A percentile compares a stretch with the other conserved stretches of the same genome.
These are phyloP conservation scores for Icerya purchasi DNA, from an alignment of 2,888 invertebrate genomes.

Conservation along the genomic window DNA sequence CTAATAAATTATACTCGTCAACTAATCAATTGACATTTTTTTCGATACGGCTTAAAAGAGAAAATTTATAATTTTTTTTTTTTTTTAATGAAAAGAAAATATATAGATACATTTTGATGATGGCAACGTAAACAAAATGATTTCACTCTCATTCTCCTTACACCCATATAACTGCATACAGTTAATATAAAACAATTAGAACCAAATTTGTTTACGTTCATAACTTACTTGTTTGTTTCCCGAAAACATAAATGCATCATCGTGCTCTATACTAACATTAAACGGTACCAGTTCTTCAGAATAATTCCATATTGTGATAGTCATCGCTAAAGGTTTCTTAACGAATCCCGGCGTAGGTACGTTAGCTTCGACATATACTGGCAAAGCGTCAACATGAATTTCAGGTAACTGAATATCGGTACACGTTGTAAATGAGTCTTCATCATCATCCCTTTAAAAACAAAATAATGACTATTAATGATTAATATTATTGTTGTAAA, in stretches of 20 bases:
- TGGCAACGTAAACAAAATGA: too few relatives aligned
- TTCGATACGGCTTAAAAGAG: too few relatives aligned
- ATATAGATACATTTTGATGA: too few relatives aligned
- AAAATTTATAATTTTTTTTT: too few relatives aligned
- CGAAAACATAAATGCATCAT: conserved; percentile 71
- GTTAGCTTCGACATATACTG: conserved; percentile 20
- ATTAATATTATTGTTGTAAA: background rate
- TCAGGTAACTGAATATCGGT: conserved; percentile 40
- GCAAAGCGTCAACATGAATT: conserved; percentile 27
- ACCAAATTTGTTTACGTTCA: too few relatives aligned
- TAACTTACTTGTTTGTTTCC: conserved; percentile 74
- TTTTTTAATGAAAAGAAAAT: too few relatives aligned
- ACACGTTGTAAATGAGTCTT: background rate
- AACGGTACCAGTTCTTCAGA: conserved; percentile 48
- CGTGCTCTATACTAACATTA: conserved; percentile 52
- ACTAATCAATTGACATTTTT: too few relatives aligned
- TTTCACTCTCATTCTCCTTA: too few relatives aligned
- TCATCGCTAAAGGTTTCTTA: conserved; percentile 37
- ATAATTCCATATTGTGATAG: conserved; percentile 47
- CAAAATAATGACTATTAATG: background rate
- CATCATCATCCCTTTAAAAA: conserved; percentile 6
- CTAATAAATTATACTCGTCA: too few relatives aligned
- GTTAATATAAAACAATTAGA: too few relatives aligned
- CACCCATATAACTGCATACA: too few relatives aligned
- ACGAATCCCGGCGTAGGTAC: conserved; percentile 53